phyloP scores from a whole-genome alignment of 2,888 invertebrate species.

The Acronicta alni region DNA sequence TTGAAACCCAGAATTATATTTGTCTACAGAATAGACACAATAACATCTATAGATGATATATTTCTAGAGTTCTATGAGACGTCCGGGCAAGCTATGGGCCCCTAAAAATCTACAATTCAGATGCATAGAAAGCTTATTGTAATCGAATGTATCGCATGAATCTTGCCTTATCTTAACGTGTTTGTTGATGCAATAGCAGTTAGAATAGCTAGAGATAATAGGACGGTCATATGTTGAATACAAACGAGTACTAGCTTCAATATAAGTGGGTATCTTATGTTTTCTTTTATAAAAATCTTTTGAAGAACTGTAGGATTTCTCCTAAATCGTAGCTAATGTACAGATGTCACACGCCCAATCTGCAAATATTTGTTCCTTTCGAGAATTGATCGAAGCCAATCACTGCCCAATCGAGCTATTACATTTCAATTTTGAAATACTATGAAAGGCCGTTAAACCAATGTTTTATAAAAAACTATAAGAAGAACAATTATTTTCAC shows the following conservation, averaged over 20 bases:
- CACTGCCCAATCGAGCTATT: no score
- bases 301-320: neutral
- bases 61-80: neutral
- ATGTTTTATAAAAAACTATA: no score
- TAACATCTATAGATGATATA: neutral
- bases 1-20: neutral
- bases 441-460: no score
- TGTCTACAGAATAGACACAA: no score
- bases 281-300: neutral
- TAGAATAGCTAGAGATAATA: conserved; percentile 42
- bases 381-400: no score
- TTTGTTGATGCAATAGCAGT: conserved; percentile 41
- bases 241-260: conserved; percentile 2
- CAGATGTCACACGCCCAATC: no score
- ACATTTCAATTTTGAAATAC: no score
- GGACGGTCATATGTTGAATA: conserved; percentile 15
- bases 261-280: neutral
- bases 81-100: conserved; percentile 4
- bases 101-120: conserved; percentile 46
- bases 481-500: no score
- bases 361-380: no score
- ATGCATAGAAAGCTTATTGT: conserved; percentile 57
- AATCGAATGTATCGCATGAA: conserved; percentile 59
- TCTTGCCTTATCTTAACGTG: conserved; percentile 53
- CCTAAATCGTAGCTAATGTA: no score